These are phyloP conservation scores for Dipus sagitta DNA, from an alignment of 2,797 vertebrate species.

Conservation along the genomic window DNA sequence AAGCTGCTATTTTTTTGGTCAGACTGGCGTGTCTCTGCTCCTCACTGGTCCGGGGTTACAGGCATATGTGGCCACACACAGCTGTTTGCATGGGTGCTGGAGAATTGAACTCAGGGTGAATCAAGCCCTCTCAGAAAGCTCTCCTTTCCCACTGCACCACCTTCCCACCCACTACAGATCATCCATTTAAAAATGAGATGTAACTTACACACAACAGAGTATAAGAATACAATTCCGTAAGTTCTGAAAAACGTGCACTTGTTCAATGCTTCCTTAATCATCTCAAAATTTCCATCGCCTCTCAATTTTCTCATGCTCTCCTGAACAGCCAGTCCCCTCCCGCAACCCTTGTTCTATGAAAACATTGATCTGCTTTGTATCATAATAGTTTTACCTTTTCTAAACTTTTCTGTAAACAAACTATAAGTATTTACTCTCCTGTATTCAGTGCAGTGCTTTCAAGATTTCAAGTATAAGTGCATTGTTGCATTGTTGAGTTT, in stretches of 20 bases:
- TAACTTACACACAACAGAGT: conserved; percentile 23
- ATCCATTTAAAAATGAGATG: not conserved
- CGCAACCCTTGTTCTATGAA: not conserved
- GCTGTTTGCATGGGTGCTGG: too few species aligned
- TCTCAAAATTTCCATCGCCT: not conserved
- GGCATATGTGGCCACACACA: too few species aligned
- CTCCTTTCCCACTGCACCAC: too few species aligned
- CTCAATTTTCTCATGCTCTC: not conserved
- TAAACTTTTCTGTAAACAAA: not conserved
- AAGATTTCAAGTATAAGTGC: not conserved
- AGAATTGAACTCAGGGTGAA: too few species aligned
- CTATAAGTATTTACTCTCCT: not conserved
- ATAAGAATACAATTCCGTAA: not conserved
- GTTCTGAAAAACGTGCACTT: conserved; percentile 3
- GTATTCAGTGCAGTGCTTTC: not conserved
- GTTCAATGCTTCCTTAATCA: not conserved
- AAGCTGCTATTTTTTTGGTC: too few species aligned
- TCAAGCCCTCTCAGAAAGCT: too few species aligned
- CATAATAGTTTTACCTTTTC: not conserved
- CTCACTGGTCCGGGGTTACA: too few species aligned
- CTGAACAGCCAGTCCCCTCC: not conserved
- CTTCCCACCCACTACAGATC: not conserved
- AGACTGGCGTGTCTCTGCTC: too few species aligned
- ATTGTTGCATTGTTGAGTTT: not conserved
- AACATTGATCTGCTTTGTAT: not conserved